These are phyloP conservation scores for Channallabes apus DNA, from an alignment of 2,797 vertebrate species.

Conservation along the genomic window DNA sequence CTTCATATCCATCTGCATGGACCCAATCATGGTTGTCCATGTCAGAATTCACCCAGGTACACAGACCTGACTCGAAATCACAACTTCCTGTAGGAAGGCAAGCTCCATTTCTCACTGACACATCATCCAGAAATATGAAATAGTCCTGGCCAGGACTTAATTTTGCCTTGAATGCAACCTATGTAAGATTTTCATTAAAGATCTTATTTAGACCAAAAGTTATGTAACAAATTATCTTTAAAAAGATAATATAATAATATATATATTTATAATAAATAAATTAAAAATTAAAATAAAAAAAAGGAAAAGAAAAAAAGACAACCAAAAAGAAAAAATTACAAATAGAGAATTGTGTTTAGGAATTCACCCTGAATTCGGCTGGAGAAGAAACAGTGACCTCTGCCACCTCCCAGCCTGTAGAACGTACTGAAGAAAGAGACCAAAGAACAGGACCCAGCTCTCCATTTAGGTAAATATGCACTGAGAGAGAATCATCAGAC, in stretches of 20 bases:
- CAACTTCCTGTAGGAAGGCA: constrained; percentile 70
- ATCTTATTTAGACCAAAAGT: not conserved
- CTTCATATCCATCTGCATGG: constrained; percentile 59
- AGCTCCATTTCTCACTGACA: constrained; percentile 64
- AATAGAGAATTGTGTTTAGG: not conserved
- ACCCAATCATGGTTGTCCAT: constrained; percentile 42
- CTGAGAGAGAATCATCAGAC: constrained; percentile 55
- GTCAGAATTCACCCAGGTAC: constrained; percentile 67
- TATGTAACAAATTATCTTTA: too few species aligned
- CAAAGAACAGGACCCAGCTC: constrained; percentile 60
- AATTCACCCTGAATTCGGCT: constrained; percentile 64
- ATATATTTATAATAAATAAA: too few species aligned
- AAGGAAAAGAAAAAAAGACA: too few species aligned
- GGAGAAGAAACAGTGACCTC: constrained; percentile 73
- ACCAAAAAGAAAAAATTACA: too few species aligned
- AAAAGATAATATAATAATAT: too few species aligned
- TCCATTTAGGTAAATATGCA: constrained; percentile 62
- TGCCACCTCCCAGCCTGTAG: constrained; percentile 70
- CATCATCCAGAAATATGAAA: constrained; percentile 70
- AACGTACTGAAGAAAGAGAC: constrained; percentile 59
- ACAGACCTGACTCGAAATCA: constrained; percentile 75
- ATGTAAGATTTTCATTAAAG: not conserved
- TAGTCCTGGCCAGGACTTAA: constrained; percentile 46
- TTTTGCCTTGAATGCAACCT: constrained; percentile 70
- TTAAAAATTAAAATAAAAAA: not conserved